A percentile compares a stretch with the other conserved stretches of the same genome.
Evolutionary conservation across 2,888 invertebrate genomes (phyloP).

Genomic region (Epinotia nisella): DNA sequence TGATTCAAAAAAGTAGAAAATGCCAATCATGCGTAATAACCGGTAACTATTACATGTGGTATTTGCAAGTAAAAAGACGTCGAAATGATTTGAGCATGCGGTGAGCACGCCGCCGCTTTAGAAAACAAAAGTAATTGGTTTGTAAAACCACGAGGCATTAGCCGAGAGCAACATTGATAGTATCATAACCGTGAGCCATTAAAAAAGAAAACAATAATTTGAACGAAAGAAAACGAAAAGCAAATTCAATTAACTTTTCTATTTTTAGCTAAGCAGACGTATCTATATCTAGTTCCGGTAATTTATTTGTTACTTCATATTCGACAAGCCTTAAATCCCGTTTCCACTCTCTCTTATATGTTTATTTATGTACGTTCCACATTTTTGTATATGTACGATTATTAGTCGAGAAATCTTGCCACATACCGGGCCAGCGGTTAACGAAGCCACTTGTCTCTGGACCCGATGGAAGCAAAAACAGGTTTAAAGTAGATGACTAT

Average conservation of each 20-base stretch:
- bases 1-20: slow-evolving; percentile 38
- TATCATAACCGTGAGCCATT: slow-evolving; percentile 22
- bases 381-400: slow-evolving; percentile 62
- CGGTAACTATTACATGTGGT: slow-evolving; percentile 46
- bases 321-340: slow-evolving; percentile 49
- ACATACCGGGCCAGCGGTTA: slow-evolving; percentile 53
- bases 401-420: slow-evolving; percentile 61
- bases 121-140: slow-evolving; percentile 43
- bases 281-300: slow-evolving; percentile 45
- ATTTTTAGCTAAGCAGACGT: slow-evolving; percentile 26
- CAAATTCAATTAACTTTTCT: slow-evolving; percentile 35
- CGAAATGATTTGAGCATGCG: slow-evolving; percentile 46
- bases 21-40: slow-evolving; percentile 45
- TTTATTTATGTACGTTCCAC: slow-evolving; percentile 67
- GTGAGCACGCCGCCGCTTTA: slow-evolving; percentile 30
- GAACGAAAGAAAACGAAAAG: slow-evolving; percentile 31
- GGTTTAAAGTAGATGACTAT: slow-evolving; percentile 62
- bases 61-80: slow-evolving; percentile 50
- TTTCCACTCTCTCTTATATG: slow-evolving; percentile 61
- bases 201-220: slow-evolving; percentile 18
- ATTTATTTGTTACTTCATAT: slow-evolving; percentile 50
- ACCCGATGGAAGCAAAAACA: slow-evolving; percentile 57
- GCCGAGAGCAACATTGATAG: slow-evolving; percentile 34
- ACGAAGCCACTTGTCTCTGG: slow-evolving; percentile 54
- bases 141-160: slow-evolving; percentile 28